Evolutionary conservation across 2,797 vertebrate genomes (phyloP), one percentile per base, ranked within the genome.

Genomic region (Neosilurus hyrtlii): DNA sequence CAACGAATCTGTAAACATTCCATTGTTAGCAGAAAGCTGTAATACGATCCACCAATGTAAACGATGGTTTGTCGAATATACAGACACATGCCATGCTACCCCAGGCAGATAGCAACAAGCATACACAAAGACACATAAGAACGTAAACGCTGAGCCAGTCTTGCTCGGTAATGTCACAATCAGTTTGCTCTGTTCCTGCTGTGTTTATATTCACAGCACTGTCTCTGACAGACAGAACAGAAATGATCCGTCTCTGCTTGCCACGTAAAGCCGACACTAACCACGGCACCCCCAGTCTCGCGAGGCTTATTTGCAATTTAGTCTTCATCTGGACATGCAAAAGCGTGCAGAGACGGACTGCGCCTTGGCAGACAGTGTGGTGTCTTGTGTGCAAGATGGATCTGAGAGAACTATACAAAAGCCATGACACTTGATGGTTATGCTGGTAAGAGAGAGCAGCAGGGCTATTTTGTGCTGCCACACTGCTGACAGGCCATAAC

Each of bases 401-500:
- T 37, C 71, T 79, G 68, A 74, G 87, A 89, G 86, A 86, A 84
- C 85, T 83, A 59, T 82, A 74, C 83, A 87, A 90, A 91, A 88
- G 86, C 88, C 4, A 18, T 72, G 72, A 6, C 81, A 82, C 75
- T 83, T 90, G 90, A 87, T 89, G 88, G 91, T 80, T 82, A 70
- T 71, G 66, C 73, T 86, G 80, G 79, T 89, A 59, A 80, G 79
- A 68, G 87, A 91, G 90, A 87, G 88, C 86, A 87, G 79, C 76
- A 90, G 90, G 90, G 82, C 86, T 18, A 84, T 51, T 65, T 67
- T 85, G 86, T 70, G 86, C 90, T 90, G 90, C 86, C 86, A 91
- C 88, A 86, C 83, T 43, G 76, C 35, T 82, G 78, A 86, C 92
- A 92, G 89, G 89, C 89, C 92, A 81, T 52, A 84, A 89, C 65